Evolutionary conservation across 2,888 invertebrate genomes (phyloP), one percentile per base, ranked within the genome.

Genomic region (Trachelus tabidus): DNA sequence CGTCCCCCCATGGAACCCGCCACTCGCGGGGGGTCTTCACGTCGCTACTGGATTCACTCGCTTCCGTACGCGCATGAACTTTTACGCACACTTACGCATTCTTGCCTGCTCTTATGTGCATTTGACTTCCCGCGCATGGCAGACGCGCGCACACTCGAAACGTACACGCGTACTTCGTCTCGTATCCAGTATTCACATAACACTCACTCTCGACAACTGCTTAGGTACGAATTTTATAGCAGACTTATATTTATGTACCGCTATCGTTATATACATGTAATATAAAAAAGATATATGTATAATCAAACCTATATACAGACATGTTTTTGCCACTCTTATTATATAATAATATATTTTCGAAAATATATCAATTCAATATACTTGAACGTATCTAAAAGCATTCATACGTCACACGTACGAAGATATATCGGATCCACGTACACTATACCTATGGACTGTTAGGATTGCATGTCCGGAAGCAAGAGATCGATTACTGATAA

Each of bases 21-120:
- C 82, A 85, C 80, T 89, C 87, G 87, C 89, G 90, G 91, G 91
- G 91, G 91, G 90, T 87, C 87, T 80, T 81, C 80, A 83, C 83
- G 40, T 83, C 84, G 84, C 86, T 82, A 84, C 84, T 83, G 84
- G 79, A 81, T 76, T 87, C 85, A 83, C 83, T 83, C 81, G 83
- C 82, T 81, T 81, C 75, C 71, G 71, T 33, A 33, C 30, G 71
- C 71, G 71, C 15, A 56, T 73, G 79, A 76, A 79, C 81, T 83
- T 78, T 75, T 82, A 81, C 82, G 81, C 81, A 84, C 69, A 76
- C 79, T 73, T 79, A 77, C 75, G 34, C 37, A 74, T 40, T 77
- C 75, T 75, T 73, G 76, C 75, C 40, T 71, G 73, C 30, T 76
- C 73, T 77, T 33, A 35, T 68, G 33, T 73, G 68, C 40, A 23